Percentiles rank a stretch among this genome's conserved stretches.
These are phyloP conservation scores for Apodemia zela DNA, from an alignment of 2,888 invertebrate genomes.

Conservation along the genomic window DNA sequence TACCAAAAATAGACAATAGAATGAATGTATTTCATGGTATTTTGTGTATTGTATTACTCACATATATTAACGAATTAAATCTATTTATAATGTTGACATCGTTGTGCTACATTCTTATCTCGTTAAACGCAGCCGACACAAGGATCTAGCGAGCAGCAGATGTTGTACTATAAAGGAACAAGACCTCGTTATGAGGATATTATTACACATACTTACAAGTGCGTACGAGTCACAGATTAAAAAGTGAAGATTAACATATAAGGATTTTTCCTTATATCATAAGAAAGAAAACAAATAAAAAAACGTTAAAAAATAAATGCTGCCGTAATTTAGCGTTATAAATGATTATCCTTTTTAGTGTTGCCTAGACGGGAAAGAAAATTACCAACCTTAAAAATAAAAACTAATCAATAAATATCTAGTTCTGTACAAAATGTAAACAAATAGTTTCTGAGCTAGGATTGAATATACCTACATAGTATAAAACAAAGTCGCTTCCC, in stretches of 20 bases:
- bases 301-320: too few species aligned
- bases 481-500: too few species aligned
- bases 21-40: slow-evolving; percentile 35
- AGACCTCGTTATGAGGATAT: slow-evolving; percentile 27
- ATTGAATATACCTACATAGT: too few species aligned
- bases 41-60: slow-evolving; percentile 54
- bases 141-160: slow-evolving; percentile 47
- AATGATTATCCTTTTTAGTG: too few species aligned
- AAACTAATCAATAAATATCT: too few species aligned
- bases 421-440: too few species aligned
- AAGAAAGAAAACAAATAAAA: too few species aligned
- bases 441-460: too few species aligned
- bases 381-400: too few species aligned
- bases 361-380: too few species aligned
- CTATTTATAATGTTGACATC: slow-evolving; percentile 76
- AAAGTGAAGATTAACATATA: slow-evolving; percentile 11
- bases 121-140: slow-evolving; percentile 45
- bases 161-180: slow-evolving; percentile 26
- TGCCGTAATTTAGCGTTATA: too few species aligned
- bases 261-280: too few species aligned
- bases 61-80: slow-evolving; percentile 57
- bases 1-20: slow-evolving; percentile 29
- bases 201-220: slow-evolving; percentile 23
- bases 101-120: slow-evolving; percentile 74
- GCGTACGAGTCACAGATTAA: slow-evolving; percentile 9